Percentiles rank a stretch among this genome's conserved stretches.
phyloP scores from a whole-genome alignment of 2,888 invertebrate genomes.

The Mythimna albipuncta region DNA sequence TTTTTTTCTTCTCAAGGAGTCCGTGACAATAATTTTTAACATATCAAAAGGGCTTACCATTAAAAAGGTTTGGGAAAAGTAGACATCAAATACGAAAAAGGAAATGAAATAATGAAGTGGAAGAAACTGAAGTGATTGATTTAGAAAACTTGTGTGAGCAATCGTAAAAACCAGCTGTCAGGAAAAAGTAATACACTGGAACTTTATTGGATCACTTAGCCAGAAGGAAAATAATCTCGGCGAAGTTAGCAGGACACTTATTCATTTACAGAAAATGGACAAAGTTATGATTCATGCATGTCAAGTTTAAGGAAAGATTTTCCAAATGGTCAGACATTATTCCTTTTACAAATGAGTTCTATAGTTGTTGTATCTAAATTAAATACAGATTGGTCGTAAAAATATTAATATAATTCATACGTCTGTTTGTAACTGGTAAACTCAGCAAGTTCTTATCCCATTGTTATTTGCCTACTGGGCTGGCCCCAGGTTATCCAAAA shows the following conservation, averaged over 20 bases:
- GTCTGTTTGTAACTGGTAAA: background rate
- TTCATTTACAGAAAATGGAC: conserved; percentile 8
- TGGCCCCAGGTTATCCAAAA: no score
- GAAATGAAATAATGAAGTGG: conserved; percentile 43
- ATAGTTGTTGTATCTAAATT: background rate
- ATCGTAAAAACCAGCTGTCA: conserved; percentile 50
- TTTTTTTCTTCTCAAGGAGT: no score
- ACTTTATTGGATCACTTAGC: conserved; percentile 30
- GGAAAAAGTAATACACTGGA: conserved; percentile 43
- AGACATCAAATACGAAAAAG: conserved; percentile 22
- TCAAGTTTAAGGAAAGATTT: background rate
- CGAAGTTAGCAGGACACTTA: conserved; percentile 40
- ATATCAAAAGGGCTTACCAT: no score
- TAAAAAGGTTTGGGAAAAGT: background rate
- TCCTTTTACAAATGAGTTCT: background rate
- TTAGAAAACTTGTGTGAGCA: conserved; percentile 57
- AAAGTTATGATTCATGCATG: conserved; percentile 16
- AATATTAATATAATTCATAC: background rate
- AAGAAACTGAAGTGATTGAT: conserved; percentile 54
- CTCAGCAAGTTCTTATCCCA: background rate
- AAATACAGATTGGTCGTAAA: background rate
- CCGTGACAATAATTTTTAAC: no score
- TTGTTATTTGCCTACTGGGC: no score
- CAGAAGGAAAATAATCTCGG: conserved; percentile 30
- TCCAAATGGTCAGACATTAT: background rate